Conservation (phyloP, 2,113 vertebrate species). For the Actenoides lindsayi region DNA sequence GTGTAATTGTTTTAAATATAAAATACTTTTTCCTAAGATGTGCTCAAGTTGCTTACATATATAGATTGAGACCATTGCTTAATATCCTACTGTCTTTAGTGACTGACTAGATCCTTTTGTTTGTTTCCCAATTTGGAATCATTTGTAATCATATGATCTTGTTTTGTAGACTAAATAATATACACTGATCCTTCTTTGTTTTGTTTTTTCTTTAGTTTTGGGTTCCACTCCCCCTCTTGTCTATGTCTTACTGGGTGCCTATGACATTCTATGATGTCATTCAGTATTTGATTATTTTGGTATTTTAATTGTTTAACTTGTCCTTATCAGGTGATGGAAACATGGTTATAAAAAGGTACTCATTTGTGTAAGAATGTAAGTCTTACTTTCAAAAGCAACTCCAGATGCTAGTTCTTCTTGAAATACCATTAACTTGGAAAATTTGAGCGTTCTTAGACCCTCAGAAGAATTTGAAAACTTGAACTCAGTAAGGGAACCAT, state of each 20-base stretch:
- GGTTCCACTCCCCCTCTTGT: neutral
- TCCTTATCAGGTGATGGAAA: neutral
- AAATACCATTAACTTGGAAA: neutral
- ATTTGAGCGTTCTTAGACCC: neutral
- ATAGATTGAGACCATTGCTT: neutral
- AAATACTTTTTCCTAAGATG: neutral
- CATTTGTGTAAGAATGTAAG: neutral
- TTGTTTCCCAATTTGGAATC: neutral
- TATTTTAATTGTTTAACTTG: neutral
- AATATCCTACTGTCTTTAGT: neutral
- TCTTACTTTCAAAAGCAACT: neutral
- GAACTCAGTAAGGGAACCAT: neutral
- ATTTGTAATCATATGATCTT: neutral
- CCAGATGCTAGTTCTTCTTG: neutral
- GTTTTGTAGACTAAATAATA: neutral
- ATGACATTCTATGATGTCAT: neutral
- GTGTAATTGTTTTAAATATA: neutral
- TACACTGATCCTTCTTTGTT: neutral
- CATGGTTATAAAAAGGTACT: neutral
- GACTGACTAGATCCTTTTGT: neutral
- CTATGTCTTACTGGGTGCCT: neutral
- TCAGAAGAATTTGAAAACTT: neutral
- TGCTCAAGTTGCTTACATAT: neutral
- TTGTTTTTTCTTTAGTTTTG: neutral
- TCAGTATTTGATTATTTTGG: neutral